Conservation (phyloP, 2,113 vertebrate species). For the Urocitellus parryii region DNA sequence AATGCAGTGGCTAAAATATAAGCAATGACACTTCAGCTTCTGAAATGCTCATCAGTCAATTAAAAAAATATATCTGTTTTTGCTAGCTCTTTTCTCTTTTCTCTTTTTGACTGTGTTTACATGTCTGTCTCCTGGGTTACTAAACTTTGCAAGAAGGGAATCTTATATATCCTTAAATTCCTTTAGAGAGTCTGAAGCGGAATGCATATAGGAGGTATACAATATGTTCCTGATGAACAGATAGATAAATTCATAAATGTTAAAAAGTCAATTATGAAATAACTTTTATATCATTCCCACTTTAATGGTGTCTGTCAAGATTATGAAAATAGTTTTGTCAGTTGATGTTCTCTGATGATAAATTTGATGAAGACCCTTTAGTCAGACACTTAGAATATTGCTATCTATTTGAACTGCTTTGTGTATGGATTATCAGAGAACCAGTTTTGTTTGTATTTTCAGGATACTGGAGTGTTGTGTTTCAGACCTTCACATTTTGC, state of each 20-base stretch:
- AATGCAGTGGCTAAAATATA: neutral
- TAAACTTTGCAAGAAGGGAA: neutral
- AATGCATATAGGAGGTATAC: neutral
- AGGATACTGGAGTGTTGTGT: neutral
- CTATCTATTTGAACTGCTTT: conserved; percentile 23
- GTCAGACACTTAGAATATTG: neutral
- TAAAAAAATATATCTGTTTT: neutral
- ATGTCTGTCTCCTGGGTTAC: conserved; percentile 6
- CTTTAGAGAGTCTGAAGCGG: neutral
- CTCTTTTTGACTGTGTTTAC: neutral
- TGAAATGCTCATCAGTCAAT: neutral
- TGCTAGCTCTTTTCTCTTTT: neutral
- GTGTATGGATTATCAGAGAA: neutral
- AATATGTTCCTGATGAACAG: neutral
- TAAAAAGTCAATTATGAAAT: conserved; percentile 11
- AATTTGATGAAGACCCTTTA: neutral
- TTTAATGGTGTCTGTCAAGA: neutral
- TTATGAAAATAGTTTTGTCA: neutral
- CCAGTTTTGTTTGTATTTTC: conserved; percentile 20
- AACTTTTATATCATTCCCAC: neutral
- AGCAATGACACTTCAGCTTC: neutral
- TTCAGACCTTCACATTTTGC: conserved; percentile 2
- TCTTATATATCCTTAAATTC: neutral
- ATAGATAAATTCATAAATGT: neutral
- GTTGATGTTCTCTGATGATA: neutral